Evolutionary conservation across 2,888 invertebrate genomes (phyloP), one percentile per base, ranked within the genome.

Genomic region (Hofmannophila pseudospretella): DNA sequence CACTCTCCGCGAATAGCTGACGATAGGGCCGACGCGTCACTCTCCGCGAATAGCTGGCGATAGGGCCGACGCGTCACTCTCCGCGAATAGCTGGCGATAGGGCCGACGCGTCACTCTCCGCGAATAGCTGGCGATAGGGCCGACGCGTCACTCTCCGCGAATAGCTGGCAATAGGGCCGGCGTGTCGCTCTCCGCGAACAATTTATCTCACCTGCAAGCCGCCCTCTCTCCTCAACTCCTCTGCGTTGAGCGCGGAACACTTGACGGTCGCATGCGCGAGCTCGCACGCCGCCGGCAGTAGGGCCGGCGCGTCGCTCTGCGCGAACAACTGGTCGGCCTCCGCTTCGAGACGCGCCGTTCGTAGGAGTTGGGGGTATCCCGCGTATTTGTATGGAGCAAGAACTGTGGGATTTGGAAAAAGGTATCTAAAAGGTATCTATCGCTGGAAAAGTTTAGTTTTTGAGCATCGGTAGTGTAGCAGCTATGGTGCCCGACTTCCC

Each of bases 361-460:
- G 95, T 34, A 99, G 95, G 12, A 99, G 88, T 82, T 97, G 97
- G 0, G 97, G 97, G 88, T 99, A 99, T 7, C 99, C 99, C 39
- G 99, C 97, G 85, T 99, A 99, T 75, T 99, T 99, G 86, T 98
- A 99, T 0, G 98, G 98, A 36, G 94, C 91, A 25, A 99, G 85
- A 42, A 95, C 96, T 94, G 68, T 9, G 68, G 39, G n/a, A n/a
- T n/a, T n/a, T n/a, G n/a, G n/a, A n/a, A n/a, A n/a, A n/a, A n/a
- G n/a, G n/a, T n/a, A n/a, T n/a, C n/a, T n/a, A n/a, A n/a, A n/a
- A n/a, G n/a, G n/a, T n/a, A n/a, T n/a, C n/a, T n/a, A n/a, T n/a
- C n/a, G n/a, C n/a, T n/a, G n/a, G n/a, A n/a, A n/a, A n/a, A n/a
- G n/a, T n/a, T n/a, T n/a, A n/a, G n/a, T n/a, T n/a, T n/a, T n/a